Conservation (phyloP, 2,888 invertebrate genomes). For the Unio pictorum region DNA sequence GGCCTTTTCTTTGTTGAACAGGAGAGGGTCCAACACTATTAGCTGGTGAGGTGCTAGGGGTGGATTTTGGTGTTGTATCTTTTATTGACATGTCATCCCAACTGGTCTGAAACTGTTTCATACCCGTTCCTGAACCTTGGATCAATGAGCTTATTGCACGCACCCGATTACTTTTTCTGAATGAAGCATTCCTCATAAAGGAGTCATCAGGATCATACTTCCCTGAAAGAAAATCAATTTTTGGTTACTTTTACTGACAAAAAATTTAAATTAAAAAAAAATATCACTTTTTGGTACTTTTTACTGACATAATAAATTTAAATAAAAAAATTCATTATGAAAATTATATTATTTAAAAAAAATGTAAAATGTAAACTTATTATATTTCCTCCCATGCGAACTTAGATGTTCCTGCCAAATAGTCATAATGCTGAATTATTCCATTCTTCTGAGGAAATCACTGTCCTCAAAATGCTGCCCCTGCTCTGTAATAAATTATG, state of each 20-base stretch:
- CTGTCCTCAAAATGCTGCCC: no score
- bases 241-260: constrained; percentile 7
- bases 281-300: constrained; percentile 5
- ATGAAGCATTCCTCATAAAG: constrained; percentile 35
- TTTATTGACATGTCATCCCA: constrained; percentile 47
- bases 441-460: no score
- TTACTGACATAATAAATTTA: neutral
- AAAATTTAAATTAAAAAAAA: neutral
- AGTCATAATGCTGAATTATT: no score
- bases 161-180: constrained; percentile 51
- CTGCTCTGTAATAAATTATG: no score
- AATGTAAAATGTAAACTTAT: neutral
- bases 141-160: constrained; percentile 53
- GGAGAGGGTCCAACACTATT: constrained; percentile 49
- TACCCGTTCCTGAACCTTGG: constrained; percentile 44
- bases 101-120: constrained; percentile 41
- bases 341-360: neutral
- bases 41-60: constrained; percentile 41
- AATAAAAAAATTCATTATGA: neutral
- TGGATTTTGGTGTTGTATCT: constrained; percentile 15
- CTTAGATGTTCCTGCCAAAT: no score
- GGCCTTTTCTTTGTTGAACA: constrained; percentile 25
- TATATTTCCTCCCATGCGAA: no score
- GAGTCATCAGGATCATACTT: constrained; percentile 34
- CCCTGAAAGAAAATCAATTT: neutral